phyloP scores from a whole-genome alignment of 2,797 vertebrate species.

The Strix occidentalis region DNA sequence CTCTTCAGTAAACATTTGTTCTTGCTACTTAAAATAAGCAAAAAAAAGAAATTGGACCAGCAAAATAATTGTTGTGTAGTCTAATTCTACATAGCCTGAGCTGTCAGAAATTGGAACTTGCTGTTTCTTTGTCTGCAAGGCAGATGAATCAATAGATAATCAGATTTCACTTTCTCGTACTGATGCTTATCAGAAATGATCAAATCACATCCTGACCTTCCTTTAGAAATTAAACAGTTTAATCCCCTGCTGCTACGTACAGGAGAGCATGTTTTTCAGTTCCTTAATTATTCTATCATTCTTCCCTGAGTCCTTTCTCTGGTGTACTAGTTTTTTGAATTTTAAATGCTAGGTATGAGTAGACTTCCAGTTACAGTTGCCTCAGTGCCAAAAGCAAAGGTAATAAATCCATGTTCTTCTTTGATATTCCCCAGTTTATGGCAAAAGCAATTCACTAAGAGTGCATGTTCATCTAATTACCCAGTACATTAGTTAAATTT shows the following conservation, averaged over 20 bases:
- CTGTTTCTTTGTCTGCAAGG: neutral
- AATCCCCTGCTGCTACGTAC: neutral
- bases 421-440: neutral
- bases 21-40: neutral
- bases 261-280: neutral
- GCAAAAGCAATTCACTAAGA: neutral
- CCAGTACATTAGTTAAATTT: neutral
- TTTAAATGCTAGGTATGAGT: neutral
- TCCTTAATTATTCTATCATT: neutral
- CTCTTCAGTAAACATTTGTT: neutral
- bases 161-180: conserved; percentile 9
- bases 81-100: neutral
- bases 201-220: neutral
- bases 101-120: neutral
- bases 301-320: neutral
- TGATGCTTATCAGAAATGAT: neutral
- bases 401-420: neutral
- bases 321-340: neutral
- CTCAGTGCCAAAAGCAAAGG: neutral
- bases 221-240: conserved; percentile 9
- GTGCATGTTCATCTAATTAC: neutral
- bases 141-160: conserved; percentile 31
- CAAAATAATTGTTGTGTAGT: neutral
- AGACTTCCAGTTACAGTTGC: neutral
- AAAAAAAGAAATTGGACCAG: neutral